Percentiles rank a stretch among this genome's conserved stretches.
Conservation (phyloP, 2,113 vertebrate genomes). For the Passer domesticus region DNA sequence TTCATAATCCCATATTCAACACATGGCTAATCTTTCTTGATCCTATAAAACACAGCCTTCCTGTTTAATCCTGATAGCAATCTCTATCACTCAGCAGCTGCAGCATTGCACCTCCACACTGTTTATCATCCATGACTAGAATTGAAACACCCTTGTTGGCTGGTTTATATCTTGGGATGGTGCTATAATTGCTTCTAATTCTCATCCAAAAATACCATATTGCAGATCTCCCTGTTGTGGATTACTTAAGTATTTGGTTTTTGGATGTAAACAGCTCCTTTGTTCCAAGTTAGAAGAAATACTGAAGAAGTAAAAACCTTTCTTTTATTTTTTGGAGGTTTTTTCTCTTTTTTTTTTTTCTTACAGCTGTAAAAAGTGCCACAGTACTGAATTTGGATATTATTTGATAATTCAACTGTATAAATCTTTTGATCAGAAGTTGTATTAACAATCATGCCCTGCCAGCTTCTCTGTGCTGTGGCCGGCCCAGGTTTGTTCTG, state of each 20-base stretch:
- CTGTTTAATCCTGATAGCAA: constrained; percentile 59
- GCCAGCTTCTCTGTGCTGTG: not conserved
- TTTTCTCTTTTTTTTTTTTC: accelerated
- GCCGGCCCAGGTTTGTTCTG: not conserved
- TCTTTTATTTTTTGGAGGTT: accelerated
- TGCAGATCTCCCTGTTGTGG: not conserved
- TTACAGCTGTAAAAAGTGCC: not conserved
- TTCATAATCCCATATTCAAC: constrained; percentile 55
- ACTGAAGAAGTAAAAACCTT: not conserved
- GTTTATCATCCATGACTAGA: constrained; percentile 45
- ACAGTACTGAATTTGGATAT: not conserved
- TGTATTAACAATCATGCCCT: not conserved
- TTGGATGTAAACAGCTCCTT: not conserved
- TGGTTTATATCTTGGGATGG: not conserved
- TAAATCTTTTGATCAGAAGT: not conserved
- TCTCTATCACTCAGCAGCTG: constrained; percentile 42
- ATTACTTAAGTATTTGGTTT: not conserved
- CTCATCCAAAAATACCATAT: not conserved
- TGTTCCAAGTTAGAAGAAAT: not conserved
- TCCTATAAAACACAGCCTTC: constrained; percentile 40
- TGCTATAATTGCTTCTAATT: constrained; percentile 11
- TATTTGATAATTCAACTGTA: not conserved
- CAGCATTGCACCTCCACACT: constrained; percentile 38
- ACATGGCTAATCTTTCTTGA: constrained; percentile 58
- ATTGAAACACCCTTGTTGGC: not conserved